Evolutionary conservation across 2,113 vertebrate genomes (phyloP).

Genomic region (Thryonomys swinderianus): DNA sequence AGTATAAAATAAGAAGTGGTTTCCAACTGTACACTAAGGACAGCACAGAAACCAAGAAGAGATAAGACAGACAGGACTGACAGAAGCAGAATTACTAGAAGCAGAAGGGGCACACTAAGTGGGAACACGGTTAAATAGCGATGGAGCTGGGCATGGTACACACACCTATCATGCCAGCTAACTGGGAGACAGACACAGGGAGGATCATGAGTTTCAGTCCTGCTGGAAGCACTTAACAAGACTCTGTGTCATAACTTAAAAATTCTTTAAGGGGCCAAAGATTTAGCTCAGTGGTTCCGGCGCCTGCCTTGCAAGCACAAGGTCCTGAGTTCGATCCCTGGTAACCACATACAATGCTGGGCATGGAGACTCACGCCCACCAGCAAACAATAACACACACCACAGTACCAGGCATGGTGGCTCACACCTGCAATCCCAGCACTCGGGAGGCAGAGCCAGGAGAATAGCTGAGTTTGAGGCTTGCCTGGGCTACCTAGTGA

Average conservation of each 20-base stretch:
- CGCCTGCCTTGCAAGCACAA: too few species aligned
- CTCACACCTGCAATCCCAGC: too few species aligned
- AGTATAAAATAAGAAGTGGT: background rate
- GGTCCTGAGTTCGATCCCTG: too few species aligned
- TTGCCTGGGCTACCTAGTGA: too few species aligned
- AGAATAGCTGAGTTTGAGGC: too few species aligned
- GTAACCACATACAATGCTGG: too few species aligned
- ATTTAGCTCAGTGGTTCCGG: background rate
- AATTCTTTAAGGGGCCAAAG: too few species aligned
- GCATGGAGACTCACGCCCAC: too few species aligned
- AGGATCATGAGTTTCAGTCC: background rate
- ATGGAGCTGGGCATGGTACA: background rate
- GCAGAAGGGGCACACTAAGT: background rate
- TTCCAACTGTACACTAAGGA: background rate
- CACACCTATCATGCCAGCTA: too few species aligned
- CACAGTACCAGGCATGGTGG: too few species aligned
- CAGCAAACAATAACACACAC: too few species aligned
- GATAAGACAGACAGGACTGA: background rate
- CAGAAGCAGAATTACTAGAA: background rate
- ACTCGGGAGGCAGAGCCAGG: too few species aligned
- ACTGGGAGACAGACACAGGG: background rate
- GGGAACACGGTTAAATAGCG: background rate
- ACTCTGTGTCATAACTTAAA: background rate
- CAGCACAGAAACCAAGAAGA: background rate
- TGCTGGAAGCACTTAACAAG: background rate